Percentiles rank a stretch among this genome's conserved stretches.
Evolutionary conservation across 2,888 invertebrate genomes (phyloP).

Genomic region (Deroplatys truncata): DNA sequence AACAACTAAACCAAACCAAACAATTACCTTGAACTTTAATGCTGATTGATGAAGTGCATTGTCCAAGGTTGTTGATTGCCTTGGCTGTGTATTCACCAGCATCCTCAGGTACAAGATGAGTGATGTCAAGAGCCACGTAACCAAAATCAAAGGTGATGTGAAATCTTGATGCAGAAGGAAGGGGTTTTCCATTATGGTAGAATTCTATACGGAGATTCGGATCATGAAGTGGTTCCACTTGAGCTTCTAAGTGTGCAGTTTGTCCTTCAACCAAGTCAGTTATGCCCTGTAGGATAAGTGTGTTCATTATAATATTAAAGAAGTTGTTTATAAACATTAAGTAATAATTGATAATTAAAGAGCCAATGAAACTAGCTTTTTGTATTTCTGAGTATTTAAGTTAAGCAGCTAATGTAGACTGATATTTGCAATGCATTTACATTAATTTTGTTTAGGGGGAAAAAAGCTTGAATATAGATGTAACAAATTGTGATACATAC

Average conservation of each 20-base stretch:
- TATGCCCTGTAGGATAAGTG: conserved; percentile 58
- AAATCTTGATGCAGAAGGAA: conserved; percentile 86
- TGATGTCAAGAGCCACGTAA: conserved; percentile 92
- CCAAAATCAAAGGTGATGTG: conserved; percentile 97
- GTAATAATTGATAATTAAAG: no score
- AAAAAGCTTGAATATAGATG: no score
- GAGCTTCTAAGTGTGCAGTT: conserved; percentile 93
- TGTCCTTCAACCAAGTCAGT: conserved; percentile 88
- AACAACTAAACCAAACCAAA: no score
- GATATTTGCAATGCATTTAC: no score
- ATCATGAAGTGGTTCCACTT: conserved; percentile 87
- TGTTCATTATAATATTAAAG: neutral
- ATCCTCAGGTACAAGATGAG: conserved; percentile 91
- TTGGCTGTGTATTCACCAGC: conserved; percentile 92
- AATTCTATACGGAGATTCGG: conserved; percentile 86
- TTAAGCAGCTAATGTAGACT: no score
- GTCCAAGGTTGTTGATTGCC: conserved; percentile 87
- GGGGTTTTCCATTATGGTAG: conserved; percentile 87
- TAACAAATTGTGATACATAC: no score
- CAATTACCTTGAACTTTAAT: conserved; percentile 61
- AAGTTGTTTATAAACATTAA: no score
- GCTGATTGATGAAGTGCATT: conserved; percentile 77
- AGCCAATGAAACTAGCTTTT: no score
- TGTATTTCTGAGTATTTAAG: no score
- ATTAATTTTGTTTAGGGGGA: no score